phyloP scores from a whole-genome alignment of 2,888 invertebrate genomes.

The Xestia sexstrigata region DNA sequence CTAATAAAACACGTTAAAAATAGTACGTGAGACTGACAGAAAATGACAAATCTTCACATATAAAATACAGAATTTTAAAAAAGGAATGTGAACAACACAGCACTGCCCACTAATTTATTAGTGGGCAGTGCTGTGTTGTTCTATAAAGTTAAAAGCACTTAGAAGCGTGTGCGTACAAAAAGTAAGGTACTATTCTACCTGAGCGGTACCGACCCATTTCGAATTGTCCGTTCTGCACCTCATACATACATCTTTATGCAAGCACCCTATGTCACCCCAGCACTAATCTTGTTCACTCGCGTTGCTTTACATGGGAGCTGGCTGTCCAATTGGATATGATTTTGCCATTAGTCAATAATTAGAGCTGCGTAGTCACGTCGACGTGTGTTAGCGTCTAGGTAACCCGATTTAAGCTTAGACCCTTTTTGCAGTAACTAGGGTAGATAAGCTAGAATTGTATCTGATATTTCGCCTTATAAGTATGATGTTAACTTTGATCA shows the following conservation, averaged over 20 bases:
- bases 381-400: background rate
- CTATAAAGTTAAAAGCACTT: background rate
- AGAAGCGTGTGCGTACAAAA: background rate
- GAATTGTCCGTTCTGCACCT: background rate
- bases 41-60: too few relatives aligned
- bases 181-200: background rate
- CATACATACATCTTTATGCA: background rate
- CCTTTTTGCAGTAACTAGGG: background rate
- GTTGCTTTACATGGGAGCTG: background rate
- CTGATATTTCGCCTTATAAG: background rate
- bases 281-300: background rate
- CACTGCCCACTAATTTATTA: too few relatives aligned
- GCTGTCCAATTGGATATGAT: slow-evolving; percentile 10
- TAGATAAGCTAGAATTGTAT: background rate
- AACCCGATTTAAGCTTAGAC: slow-evolving; percentile 1
- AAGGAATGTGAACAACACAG: too few relatives aligned
- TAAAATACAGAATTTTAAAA: too few relatives aligned
- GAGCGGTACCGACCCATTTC: background rate
- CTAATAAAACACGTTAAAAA: too few relatives aligned
- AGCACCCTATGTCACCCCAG: too few relatives aligned
- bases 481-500: background rate
- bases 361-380: background rate
- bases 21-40: too few relatives aligned
- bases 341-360: slow-evolving; percentile 9
- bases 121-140: too few relatives aligned